phyloP scores from a whole-genome alignment of 2,113 vertebrate genomes.

The Sinocyclocheilus anshuiensis region DNA sequence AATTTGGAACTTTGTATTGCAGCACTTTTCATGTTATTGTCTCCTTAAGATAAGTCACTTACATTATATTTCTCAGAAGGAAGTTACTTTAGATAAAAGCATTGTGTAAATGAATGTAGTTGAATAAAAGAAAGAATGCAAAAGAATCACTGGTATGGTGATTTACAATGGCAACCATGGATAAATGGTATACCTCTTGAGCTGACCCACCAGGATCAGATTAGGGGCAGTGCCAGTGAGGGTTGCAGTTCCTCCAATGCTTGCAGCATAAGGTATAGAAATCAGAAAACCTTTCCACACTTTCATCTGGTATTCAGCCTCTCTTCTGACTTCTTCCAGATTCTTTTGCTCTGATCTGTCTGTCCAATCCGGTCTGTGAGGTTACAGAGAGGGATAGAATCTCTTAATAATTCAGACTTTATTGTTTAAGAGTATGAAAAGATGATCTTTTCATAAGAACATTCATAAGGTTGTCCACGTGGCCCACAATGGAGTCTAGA shows the following conservation, averaged over 20 bases:
- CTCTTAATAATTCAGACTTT: not conserved
- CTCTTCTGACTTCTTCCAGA: slow-evolving; percentile 74
- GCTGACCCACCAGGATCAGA: slow-evolving; percentile 93
- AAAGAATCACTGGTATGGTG: too few relatives aligned
- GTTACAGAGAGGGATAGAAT: not conserved
- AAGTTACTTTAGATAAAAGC: not conserved
- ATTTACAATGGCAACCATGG: not conserved
- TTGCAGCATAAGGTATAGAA: slow-evolving; percentile 93
- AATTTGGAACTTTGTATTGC: slow-evolving; percentile 10
- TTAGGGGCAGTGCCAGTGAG: slow-evolving; percentile 94
- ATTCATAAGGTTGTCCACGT: not conserved
- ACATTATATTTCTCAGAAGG: not conserved
- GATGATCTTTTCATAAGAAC: not conserved
- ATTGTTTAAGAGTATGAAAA: not conserved
- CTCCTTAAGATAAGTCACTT: not conserved
- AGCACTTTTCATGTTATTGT: not conserved
- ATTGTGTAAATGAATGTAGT: not conserved
- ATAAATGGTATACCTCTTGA: slow-evolving; percentile 81
- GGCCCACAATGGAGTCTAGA: not conserved
- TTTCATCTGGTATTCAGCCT: slow-evolving; percentile 83
- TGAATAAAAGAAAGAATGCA: slow-evolving; percentile 5
- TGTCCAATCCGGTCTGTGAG: slow-evolving; percentile 71
- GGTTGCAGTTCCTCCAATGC: slow-evolving; percentile 93
- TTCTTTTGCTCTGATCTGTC: slow-evolving; percentile 74
- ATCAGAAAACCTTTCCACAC: slow-evolving; percentile 98